These are phyloP conservation scores for Tipula vernalis DNA, from an alignment of 2,888 invertebrate species.

Conservation along the genomic window DNA sequence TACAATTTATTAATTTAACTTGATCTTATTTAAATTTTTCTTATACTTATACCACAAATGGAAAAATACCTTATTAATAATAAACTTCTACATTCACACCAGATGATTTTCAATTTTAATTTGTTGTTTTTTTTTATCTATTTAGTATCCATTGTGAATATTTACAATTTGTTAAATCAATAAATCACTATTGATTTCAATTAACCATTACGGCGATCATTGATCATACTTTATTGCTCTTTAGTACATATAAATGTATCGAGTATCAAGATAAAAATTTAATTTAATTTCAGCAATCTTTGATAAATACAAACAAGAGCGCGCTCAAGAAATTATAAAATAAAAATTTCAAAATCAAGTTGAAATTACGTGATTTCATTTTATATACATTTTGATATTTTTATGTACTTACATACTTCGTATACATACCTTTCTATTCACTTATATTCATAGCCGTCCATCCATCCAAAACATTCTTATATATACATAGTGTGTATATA, in stretches of 20 bases:
- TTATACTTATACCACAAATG: not conserved
- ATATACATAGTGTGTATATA: not conserved
- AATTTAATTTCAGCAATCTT: not conserved
- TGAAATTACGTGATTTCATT: constrained; percentile 1
- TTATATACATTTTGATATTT: not conserved
- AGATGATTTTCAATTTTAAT: not conserved
- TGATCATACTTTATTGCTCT: not conserved
- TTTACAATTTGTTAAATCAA: not conserved
- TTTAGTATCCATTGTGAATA: not conserved
- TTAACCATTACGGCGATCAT: not conserved
- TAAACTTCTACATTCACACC: not conserved
- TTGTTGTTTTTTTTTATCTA: not conserved
- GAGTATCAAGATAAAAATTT: not conserved
- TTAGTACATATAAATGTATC: not conserved
- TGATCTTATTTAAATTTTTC: not conserved
- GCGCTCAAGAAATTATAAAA: not conserved
- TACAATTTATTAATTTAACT: not conserved
- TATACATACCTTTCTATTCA: not conserved
- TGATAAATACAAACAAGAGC: not conserved
- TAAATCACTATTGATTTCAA: not conserved
- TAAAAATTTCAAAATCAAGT: not conserved
- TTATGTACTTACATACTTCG: not conserved
- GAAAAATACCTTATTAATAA: not conserved
- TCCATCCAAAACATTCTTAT: not conserved
- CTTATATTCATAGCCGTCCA: not conserved